Percentiles rank a stretch among this genome's conserved stretches.
Evolutionary conservation across 64 coral and sea anemone genomes (phyloP).

Genomic region (Porites lutea): DNA sequence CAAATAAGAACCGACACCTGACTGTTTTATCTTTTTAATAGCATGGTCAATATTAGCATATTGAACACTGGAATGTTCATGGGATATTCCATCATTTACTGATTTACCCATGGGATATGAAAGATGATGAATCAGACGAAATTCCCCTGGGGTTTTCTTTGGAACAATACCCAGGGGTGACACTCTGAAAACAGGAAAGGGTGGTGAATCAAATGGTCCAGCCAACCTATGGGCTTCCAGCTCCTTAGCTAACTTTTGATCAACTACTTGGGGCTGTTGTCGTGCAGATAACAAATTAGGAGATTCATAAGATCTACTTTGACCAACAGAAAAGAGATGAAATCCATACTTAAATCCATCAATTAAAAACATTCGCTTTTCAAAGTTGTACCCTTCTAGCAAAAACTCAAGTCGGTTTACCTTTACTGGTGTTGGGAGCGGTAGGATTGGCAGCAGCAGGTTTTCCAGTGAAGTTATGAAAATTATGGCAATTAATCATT

Average conservation of each 20-base stretch:
- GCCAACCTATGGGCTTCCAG: neutral
- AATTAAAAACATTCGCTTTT: too few relatives aligned
- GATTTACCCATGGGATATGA: too few relatives aligned
- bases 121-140: neutral
- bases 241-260: neutral
- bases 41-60: too few relatives aligned
- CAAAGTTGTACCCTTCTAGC: too few relatives aligned
- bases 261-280: neutral
- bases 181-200: neutral
- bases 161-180: neutral
- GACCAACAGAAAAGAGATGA: neutral
- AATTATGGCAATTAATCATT: neutral
- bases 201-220: neutral
- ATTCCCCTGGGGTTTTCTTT: slow-evolving; percentile 38
- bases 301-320: too few relatives aligned
- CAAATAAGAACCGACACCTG: too few relatives aligned
- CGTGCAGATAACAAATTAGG: too few relatives aligned
- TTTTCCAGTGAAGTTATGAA: neutral
- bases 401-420: too few relatives aligned
- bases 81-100: neutral
- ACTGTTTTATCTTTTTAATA: too few relatives aligned
- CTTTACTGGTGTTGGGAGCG: too few relatives aligned
- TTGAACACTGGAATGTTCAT: too few relatives aligned
- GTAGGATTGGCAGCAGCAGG: neutral
- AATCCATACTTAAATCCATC: too few relatives aligned